phyloP scores from a whole-genome alignment of 2,113 vertebrate species.

The Triplophysa tibetana region DNA sequence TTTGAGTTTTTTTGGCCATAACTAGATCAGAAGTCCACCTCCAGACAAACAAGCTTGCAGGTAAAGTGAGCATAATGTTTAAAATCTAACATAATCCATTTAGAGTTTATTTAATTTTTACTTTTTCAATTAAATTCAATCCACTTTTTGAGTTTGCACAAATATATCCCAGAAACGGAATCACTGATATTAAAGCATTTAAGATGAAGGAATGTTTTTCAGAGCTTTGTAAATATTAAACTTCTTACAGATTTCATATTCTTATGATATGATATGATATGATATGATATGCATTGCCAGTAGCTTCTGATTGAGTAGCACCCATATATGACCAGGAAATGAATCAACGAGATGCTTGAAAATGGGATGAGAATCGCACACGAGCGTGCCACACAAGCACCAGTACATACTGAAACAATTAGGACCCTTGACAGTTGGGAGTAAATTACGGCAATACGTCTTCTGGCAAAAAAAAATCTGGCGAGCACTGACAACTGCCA shows the following conservation, averaged over 20 bases:
- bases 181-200: background rate
- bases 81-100: no score
- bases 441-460: slow-evolving; percentile 51
- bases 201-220: slow-evolving; percentile 30
- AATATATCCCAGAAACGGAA: no score
- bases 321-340: slow-evolving; percentile 56
- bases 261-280: slow-evolving; percentile 23
- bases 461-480: slow-evolving; percentile 46
- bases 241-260: slow-evolving; percentile 40
- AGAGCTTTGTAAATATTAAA: slow-evolving; percentile 34
- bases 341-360: slow-evolving; percentile 48
- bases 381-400: slow-evolving; percentile 49
- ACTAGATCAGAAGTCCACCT: no score
- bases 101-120: no score
- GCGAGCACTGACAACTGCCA: slow-evolving; percentile 36
- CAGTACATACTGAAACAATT: slow-evolving; percentile 58
- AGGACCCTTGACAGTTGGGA: slow-evolving; percentile 43
- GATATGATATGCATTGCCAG: slow-evolving; percentile 35
- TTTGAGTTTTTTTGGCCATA: no score
- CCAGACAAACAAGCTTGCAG: no score
- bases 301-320: slow-evolving; percentile 45
- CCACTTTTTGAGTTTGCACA: no score
- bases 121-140: no score
- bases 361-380: slow-evolving; percentile 44
- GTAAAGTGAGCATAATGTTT: no score